Base-by-base conservation (phyloP, 2,113 vertebrate genomes). In the Xenopus borealis region DNA sequence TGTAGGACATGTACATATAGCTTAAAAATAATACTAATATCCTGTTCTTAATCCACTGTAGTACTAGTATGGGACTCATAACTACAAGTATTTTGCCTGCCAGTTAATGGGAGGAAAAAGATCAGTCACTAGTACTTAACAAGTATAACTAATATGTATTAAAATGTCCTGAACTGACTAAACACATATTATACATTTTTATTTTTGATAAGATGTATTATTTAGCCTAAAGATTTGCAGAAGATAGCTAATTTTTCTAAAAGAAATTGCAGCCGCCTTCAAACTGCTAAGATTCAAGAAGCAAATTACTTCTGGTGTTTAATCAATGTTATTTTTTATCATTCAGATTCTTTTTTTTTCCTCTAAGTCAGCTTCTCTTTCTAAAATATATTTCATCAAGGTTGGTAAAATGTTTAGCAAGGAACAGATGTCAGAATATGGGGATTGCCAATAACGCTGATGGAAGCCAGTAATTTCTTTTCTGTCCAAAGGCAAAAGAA, bases 341-440 rank as follows among this genome's bases (percentile, higher is more conserved):
- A 84, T 88, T 83, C 82, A 83, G 79, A 83, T 58, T 47, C 47
- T 62, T 47, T 46, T 63, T 61, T 45, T 47, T 27, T 3, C 46
- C 47, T 88, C 83, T 80, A 82, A 85, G 86, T 86, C 87, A 83
- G 82, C 74, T 72, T 83, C 83, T 83, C 86, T 83, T 83, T 84
- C 84, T 83, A 84, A 88, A 83, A 85, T 86, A 83, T 86, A 87
- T 93, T 92, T 93, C 92, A 94, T 93, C 92, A 91, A 94, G 93
- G 94, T 93, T 91, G 92, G 92, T 94, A 91, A 92, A 94, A 92
- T 90, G 93, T 93, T 94, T 94, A 93, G 93, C 92, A 94, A 93
- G 87, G 93, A 96, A 94, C 93, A 95, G 93, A 97, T 96, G 93
- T 97, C 94, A 94, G 91, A 91, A 91, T 90, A 87, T 83, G 86